A percentile compares a stretch with the other conserved stretches of the same genome.
phyloP scores from a whole-genome alignment of 2,888 invertebrate species.

The Falcaria lacertinaria region DNA sequence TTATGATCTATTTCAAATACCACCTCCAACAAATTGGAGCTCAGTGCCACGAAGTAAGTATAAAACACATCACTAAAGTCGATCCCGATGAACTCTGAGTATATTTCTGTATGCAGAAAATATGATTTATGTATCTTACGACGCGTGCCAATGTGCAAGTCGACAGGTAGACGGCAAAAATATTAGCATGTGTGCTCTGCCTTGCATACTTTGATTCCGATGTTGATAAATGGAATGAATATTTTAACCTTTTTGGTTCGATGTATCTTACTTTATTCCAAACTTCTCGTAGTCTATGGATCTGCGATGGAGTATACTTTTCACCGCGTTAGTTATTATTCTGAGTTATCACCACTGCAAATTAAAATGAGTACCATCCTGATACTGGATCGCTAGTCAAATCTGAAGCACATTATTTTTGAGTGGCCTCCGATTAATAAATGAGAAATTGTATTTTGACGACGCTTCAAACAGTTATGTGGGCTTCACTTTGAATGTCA shows the following conservation, averaged over 20 bases:
- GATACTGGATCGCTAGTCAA: too few relatives aligned
- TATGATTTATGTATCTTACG: slow-evolving; percentile 64
- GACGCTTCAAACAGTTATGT: too few relatives aligned
- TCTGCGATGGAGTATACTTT: too few relatives aligned
- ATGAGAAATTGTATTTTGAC: too few relatives aligned
- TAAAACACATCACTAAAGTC: slow-evolving; percentile 52
- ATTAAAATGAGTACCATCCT: too few relatives aligned
- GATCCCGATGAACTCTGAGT: slow-evolving; percentile 55
- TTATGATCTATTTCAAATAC: slow-evolving; percentile 2
- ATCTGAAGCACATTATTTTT: too few relatives aligned
- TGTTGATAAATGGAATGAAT: neutral
- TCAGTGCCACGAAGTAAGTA: slow-evolving; percentile 23
- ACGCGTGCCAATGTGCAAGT: slow-evolving; percentile 35
- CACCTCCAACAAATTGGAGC: slow-evolving; percentile 14
- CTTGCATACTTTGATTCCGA: neutral
- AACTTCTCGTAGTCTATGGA: too few relatives aligned
- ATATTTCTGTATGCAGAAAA: slow-evolving; percentile 53
- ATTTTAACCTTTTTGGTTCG: neutral
- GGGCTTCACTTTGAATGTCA: too few relatives aligned
- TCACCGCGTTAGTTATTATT: too few relatives aligned
- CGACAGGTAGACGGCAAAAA: slow-evolving; percentile 17
- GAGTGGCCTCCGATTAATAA: too few relatives aligned
- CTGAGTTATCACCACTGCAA: too few relatives aligned
- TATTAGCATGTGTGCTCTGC: slow-evolving; percentile 23
- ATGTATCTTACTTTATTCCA: too few relatives aligned